Conservation (phyloP, 2,113 vertebrate genomes). For the Toxotes chatareus region DNA sequence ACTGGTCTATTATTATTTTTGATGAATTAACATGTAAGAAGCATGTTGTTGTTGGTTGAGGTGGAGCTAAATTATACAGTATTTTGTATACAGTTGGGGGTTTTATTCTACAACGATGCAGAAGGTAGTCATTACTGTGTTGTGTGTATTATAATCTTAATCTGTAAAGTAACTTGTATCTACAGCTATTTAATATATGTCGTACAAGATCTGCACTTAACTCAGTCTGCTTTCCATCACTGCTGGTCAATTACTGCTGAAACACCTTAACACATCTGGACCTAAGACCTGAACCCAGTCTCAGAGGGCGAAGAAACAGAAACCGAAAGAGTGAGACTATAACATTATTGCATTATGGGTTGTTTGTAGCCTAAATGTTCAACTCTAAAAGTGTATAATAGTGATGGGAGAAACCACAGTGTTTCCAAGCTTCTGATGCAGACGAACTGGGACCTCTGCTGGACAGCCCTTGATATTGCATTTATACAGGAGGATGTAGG, state of each 20-base stretch:
- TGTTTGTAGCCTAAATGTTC: neutral
- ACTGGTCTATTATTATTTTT: neutral
- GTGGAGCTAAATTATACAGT: neutral
- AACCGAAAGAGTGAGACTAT: neutral
- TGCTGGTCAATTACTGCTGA: neutral
- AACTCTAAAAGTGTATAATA: neutral
- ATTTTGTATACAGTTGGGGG: neutral
- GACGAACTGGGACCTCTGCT: conserved; percentile 15
- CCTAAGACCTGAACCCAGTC: neutral
- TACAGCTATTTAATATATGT: neutral
- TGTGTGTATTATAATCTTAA: no score
- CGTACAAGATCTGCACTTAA: no score
- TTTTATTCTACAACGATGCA: no score
- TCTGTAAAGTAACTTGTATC: neutral
- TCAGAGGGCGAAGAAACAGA: neutral
- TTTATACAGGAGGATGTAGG: neutral
- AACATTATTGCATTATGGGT: neutral
- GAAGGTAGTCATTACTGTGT: no score
- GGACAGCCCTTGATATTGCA: neutral
- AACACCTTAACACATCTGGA: neutral
- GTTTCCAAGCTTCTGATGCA: neutral
- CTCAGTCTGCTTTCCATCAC: neutral
- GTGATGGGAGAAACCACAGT: neutral
- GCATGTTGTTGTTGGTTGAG: neutral
- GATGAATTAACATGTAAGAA: neutral